Evolutionary conservation across 2,797 vertebrate genomes (phyloP), one percentile per base, ranked within the genome.

Genomic region (Poecilia picta): DNA sequence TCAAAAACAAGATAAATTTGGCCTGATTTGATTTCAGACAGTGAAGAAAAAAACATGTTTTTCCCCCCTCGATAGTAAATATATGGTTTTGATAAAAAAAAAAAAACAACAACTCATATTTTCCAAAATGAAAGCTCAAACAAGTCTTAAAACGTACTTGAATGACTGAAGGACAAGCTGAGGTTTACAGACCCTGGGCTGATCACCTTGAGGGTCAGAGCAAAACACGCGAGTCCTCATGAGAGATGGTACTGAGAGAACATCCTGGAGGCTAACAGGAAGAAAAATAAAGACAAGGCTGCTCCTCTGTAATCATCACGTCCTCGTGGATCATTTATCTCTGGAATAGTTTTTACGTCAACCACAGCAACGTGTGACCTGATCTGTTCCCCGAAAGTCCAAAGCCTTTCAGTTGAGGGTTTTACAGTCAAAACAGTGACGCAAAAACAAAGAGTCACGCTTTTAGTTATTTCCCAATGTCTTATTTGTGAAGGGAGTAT

Each of bases 161-260:
- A 70, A 41, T 49, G 0, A 45, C 12, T 74, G 36, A 64, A 33
- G 7, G 23, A 78, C 23, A 5, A 41, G 72, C 28, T 82, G 80
- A 78, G 15, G 53, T 46, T 75, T 53, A 70, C 55, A 45, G 76
- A 64, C 70, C 75, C 41, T 86, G 72, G 85, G 75, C 81, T 0
- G 0, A 68, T 68, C 25, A 76, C 51, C 66, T 72, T 81, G 83
- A 82, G 83, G 81, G 15, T 47, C 39, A 28, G 82, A 66, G 83
- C 43, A 46, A 31, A 57, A 82, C 46, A 75, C 41, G 76, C 2
- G 10, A 78, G 71, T 75, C 75, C 76, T 81, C 62, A 28, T 11
- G 81, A 76, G 36, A 77, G 72, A 36, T 75, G 70, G 79, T n/a
- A 72, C 12, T 1, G 33, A 53, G 33, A 57, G 6, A 55, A 73